phyloP scores from a whole-genome alignment of 2,888 invertebrate genomes.

The Rhagonycha lutea region DNA sequence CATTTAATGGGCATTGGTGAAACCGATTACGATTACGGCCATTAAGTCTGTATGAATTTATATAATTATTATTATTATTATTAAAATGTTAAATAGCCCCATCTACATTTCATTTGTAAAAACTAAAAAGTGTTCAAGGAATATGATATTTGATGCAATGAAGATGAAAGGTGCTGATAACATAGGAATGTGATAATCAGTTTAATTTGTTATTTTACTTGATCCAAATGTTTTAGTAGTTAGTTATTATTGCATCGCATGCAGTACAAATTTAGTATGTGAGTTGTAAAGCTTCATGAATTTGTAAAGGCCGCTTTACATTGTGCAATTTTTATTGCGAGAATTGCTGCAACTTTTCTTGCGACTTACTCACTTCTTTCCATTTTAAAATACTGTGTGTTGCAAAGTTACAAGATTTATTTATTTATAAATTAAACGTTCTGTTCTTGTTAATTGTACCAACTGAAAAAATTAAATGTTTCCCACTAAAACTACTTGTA shows the following conservation, averaged over 20 bases:
- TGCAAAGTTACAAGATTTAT: no score
- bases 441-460: background rate
- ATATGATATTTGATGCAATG: constrained; percentile 21
- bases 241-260: constrained; percentile 49
- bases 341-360: background rate
- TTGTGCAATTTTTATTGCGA: background rate
- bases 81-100: constrained; percentile 35
- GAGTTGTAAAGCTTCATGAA: constrained; percentile 48
- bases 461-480: background rate
- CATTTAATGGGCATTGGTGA: constrained; percentile 38
- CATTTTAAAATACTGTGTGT: no score
- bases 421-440: background rate
- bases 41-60: constrained; percentile 28
- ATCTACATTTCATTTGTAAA: constrained; percentile 40
- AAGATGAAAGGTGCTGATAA: constrained; percentile 50
- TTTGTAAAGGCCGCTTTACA: constrained; percentile 39
- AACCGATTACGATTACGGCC: constrained; percentile 29
- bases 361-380: background rate
- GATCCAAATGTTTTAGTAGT: constrained; percentile 50
- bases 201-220: constrained; percentile 53
- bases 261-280: constrained; percentile 52
- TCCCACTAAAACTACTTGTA: background rate
- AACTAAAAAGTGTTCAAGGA: constrained; percentile 16
- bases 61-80: constrained; percentile 11
- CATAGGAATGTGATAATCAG: constrained; percentile 54